Evolutionary conservation across 2,888 invertebrate species (phyloP).

Genomic region (Hipparchia semele): DNA sequence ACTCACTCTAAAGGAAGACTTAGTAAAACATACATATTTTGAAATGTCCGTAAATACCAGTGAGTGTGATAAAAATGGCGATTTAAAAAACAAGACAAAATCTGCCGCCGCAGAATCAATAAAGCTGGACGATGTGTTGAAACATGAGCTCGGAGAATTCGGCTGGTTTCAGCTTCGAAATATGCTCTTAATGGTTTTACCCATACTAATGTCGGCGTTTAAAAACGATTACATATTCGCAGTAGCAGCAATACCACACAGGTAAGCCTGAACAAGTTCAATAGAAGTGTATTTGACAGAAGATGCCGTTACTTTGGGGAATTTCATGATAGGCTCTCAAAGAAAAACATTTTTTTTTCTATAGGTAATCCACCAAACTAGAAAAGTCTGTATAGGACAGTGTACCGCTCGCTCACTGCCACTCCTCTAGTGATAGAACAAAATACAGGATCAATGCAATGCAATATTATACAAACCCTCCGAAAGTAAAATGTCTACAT

Average conservation of each 20-base stretch:
- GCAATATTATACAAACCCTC: too few relatives aligned
- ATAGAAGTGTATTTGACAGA: neutral
- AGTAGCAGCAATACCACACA: constrained; percentile 13
- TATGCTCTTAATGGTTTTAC: constrained; percentile 83
- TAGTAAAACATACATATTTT: too few relatives aligned
- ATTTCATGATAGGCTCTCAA: too few relatives aligned
- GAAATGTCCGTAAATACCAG: neutral
- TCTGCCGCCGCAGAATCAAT: neutral
- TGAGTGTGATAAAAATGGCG: neutral
- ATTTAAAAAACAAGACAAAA: neutral
- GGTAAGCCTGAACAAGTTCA: neutral
- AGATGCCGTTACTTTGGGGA: too few relatives aligned
- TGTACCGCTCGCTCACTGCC: too few relatives aligned
- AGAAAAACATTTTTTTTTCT: too few relatives aligned
- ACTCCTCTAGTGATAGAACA: too few relatives aligned
- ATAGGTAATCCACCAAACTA: too few relatives aligned
- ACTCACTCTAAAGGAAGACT: neutral
- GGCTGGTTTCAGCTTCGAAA: constrained; percentile 86
- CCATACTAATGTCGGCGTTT: constrained; percentile 85
- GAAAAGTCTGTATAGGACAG: too few relatives aligned
- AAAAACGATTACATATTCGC: constrained; percentile 80
- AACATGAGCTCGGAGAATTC: constrained; percentile 79
- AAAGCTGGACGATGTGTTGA: constrained; percentile 7
- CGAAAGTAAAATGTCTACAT: too few relatives aligned
- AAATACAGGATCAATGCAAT: too few relatives aligned